A percentile compares a stretch with the other conserved stretches of the same genome.
Conservation (phyloP, 2,888 invertebrate genomes). For the Zaprionus bogoriensis region DNA sequence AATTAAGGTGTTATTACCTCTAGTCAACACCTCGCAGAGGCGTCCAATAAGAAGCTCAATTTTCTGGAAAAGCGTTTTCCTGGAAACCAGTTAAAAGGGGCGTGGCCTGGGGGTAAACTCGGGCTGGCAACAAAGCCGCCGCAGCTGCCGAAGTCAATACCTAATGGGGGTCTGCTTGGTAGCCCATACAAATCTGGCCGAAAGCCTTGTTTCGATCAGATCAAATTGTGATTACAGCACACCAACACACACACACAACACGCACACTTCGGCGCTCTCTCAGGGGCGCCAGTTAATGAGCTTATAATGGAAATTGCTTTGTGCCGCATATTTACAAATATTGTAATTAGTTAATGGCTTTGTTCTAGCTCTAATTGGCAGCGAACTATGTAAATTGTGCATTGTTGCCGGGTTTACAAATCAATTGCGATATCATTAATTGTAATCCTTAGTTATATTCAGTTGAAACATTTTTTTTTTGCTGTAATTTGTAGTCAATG, state of each 20-base stretch:
- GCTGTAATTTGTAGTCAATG: too few species aligned
- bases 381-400: not conserved
- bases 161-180: constrained; percentile 28
- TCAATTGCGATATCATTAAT: not conserved
- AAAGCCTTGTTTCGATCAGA: constrained; percentile 35
- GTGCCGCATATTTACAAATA: constrained; percentile 9
- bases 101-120: too few species aligned
- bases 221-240: constrained; percentile 42
- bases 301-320: constrained; percentile 61
- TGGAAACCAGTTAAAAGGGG: constrained; percentile 52
- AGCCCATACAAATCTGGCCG: constrained; percentile 24
- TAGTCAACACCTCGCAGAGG: constrained; percentile 74
- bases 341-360: not conserved
- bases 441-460: too few species aligned
- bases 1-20: constrained; percentile 71
- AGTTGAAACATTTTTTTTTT: too few species aligned
- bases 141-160: not conserved
- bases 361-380: not conserved
- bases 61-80: constrained; percentile 47
- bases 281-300: constrained; percentile 49
- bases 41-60: constrained; percentile 60
- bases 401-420: not conserved
- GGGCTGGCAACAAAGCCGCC: not conserved
- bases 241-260: not conserved
- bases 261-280: constrained; percentile 18